These are phyloP conservation scores for Peromyscus maniculatus DNA, from an alignment of 2,113 vertebrate species.

Conservation along the genomic window DNA sequence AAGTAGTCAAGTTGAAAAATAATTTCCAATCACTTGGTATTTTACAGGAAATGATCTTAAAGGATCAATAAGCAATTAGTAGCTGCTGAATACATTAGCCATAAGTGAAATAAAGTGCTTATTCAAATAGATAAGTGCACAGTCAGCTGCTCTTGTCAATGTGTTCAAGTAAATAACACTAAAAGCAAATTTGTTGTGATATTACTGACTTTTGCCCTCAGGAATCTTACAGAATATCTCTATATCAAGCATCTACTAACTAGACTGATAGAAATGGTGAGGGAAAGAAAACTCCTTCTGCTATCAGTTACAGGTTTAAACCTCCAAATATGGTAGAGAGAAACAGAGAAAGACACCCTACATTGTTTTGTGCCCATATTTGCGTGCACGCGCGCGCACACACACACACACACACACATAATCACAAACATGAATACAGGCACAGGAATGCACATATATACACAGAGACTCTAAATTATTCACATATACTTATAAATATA, in stretches of 20 bases:
- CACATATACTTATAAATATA: neutral
- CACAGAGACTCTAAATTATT: neutral
- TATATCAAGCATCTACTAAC: neutral
- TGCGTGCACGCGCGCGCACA: too few species aligned
- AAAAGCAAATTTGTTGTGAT: neutral
- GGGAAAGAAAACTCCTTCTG: slow-evolving; percentile 65
- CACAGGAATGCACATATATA: neutral
- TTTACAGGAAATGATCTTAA: neutral
- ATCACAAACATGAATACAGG: neutral
- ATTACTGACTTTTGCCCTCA: neutral
- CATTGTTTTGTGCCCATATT: neutral
- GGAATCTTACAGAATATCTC: neutral
- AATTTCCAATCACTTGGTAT: neutral
- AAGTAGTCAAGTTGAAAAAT: slow-evolving; percentile 1
- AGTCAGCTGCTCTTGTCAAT: neutral
- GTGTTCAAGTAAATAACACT: slow-evolving; percentile 17
- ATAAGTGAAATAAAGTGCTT: neutral
- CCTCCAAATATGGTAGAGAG: neutral
- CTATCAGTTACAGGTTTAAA: slow-evolving; percentile 69
- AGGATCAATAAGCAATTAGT: slow-evolving; percentile 22
- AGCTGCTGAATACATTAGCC: neutral
- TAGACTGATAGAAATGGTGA: neutral
- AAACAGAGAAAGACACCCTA: neutral
- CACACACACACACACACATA: neutral
- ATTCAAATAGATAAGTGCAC: neutral